Evolutionary conservation across 1,140 invertebrate species (phyloP).

Genomic region (Copidosoma floridanum): DNA sequence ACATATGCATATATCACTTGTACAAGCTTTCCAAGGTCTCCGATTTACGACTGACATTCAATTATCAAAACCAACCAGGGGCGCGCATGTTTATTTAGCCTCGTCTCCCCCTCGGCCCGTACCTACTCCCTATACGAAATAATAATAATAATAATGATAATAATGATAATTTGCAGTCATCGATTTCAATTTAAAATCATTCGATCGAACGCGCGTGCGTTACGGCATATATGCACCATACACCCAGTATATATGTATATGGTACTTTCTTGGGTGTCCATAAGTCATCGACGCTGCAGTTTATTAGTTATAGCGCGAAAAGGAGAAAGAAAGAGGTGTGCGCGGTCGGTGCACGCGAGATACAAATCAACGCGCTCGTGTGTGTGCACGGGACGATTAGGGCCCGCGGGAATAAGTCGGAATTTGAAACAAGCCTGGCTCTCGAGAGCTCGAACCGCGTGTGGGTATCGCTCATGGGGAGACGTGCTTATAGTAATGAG

Average conservation of each 20-base stretch:
- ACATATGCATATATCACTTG: no score
- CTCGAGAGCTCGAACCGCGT: no score
- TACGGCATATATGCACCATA: no score
- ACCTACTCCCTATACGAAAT: no score
- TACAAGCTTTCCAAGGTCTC: no score
- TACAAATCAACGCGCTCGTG: no score
- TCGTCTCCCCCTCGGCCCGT: no score
- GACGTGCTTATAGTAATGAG: conserved; percentile 57
- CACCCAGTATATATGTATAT: no score
- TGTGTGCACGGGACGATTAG: no score
- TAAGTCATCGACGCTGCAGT: conserved; percentile 24
- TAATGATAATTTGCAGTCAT: conserved; percentile 5
- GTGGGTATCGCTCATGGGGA: no score
- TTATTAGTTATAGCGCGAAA: conserved; percentile 10
- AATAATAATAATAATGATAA: conserved; percentile 3
- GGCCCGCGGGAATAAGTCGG: no score
- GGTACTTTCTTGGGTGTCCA: neutral
- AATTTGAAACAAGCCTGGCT: no score
- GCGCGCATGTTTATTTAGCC: conserved; percentile 21
- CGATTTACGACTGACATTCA: conserved; percentile 23
- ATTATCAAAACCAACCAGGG: conserved; percentile 21
- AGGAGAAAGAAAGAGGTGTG: conserved; percentile 31
- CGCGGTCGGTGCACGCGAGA: conserved; percentile 27
- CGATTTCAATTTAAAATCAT: conserved; percentile 25
- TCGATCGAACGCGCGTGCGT: conserved; percentile 5